Base-by-base conservation (phyloP, 53 echinoderm and acorn worm genomes). In the Henricia sp. region DNA sequence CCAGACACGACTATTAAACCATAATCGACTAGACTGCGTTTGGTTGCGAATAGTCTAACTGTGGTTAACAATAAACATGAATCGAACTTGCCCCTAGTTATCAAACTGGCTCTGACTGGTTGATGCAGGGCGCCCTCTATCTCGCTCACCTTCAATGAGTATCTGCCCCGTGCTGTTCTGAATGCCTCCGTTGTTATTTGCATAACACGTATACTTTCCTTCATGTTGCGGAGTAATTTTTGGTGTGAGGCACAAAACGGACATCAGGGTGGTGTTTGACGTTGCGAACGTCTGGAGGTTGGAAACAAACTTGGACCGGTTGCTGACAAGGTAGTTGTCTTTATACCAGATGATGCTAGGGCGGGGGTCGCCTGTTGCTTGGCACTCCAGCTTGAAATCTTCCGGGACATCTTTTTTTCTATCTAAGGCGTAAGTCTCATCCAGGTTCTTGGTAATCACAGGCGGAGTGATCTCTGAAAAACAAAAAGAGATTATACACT, bases 351-450 rank as follows among this genome's bases (percentile, higher is more conserved):
- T 37, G 0, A 88, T 32, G 19, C 13, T 37, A 1, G 92, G 92
- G 60, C 16, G 28, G 0, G 89, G 92, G 12, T 88, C 78, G 19
- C 89, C 89, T 17, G 28, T 60, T 21, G 82, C 89, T n/a, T n/a
- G 71, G 62, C 92, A 92, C 26, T 69, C 85, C 12, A 89, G 40
- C 3, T 29, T 62, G 67, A 85, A 89, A 35, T 4, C 41, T 24
- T 13, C 20, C 4, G 76, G 76, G 39, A 58, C 25, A 13, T 9
- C 0, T 1, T 28, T 24, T 17, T 58, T 76, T n/a, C 39, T 41
- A 59, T 76, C 76, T 19, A 76, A 42, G 48, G 29, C 11, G 46
- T 80, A 50, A 12, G 43, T 46, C 21, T n/a, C 20, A 9, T 36
- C 11, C 64, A 80, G 50, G 6, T 34, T 19, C 48, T 8, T 62